These are phyloP conservation scores for Coracopsis vasa DNA, from an alignment of 2,113 vertebrate genomes.

Conservation along the genomic window DNA sequence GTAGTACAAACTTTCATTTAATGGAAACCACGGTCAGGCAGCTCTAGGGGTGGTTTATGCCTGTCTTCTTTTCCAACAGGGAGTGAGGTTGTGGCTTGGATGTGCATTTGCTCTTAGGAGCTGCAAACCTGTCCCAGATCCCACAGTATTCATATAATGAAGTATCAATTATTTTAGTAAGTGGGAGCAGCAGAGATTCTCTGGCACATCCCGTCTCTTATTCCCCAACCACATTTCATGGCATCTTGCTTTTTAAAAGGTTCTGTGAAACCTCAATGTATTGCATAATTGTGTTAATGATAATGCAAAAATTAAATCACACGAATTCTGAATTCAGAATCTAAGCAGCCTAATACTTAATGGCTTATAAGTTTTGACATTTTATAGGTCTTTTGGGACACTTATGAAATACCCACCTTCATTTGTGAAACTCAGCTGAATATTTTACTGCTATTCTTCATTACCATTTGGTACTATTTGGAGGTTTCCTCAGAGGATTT, in stretches of 20 bases:
- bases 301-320: constrained; percentile 39
- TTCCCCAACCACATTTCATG: neutral
- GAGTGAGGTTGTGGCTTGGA: neutral
- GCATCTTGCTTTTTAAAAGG: neutral
- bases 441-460: constrained; percentile 37
- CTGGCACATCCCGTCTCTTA: neutral
- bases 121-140: neutral
- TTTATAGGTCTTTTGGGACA: neutral
- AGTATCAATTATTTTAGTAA: neutral
- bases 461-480: constrained; percentile 49
- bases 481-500: constrained; percentile 32
- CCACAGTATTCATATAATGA: neutral
- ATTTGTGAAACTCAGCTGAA: constrained; percentile 44
- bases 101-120: neutral
- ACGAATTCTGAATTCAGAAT: constrained; percentile 16
- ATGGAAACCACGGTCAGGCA: neutral
- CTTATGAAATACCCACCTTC: constrained; percentile 2
- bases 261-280: neutral
- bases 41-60: neutral
- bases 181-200: neutral
- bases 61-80: neutral
- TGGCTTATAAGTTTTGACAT: constrained; percentile 35
- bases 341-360: constrained; percentile 9
- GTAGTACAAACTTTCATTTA: neutral
- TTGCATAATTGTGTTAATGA: neutral